Evolutionary conservation across 2,797 vertebrate species (phyloP).

Genomic region (Clarias fuscus): DNA sequence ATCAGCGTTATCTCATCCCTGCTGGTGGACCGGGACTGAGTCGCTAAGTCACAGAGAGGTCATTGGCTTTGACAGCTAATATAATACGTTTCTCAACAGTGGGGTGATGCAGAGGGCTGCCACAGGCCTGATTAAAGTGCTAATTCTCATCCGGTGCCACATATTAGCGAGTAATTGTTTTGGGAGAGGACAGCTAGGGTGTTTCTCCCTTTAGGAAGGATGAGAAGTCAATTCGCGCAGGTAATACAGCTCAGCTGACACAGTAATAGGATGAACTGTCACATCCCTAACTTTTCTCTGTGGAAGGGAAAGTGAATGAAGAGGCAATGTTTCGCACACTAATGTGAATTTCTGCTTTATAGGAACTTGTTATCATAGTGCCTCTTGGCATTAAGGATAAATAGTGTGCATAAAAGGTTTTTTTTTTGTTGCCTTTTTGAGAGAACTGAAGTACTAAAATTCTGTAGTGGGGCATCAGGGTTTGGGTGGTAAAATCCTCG

Average conservation of each 20-base stretch:
- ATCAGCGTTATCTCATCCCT: constrained; percentile 23
- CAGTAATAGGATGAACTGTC: constrained; percentile 54
- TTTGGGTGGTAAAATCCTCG: too few relatives aligned
- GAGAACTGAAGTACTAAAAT: background rate
- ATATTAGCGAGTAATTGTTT: constrained; percentile 79
- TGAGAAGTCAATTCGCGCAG: constrained; percentile 50
- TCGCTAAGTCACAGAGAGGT: constrained; percentile 59
- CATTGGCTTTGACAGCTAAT: constrained; percentile 65
- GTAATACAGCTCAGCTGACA: constrained; percentile 51
- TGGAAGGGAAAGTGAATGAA: constrained; percentile 58
- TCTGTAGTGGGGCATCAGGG: background rate
- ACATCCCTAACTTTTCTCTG: constrained; percentile 53
- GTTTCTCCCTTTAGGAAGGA: constrained; percentile 57
- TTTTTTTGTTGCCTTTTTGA: background rate
- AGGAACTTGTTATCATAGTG: constrained; percentile 18
- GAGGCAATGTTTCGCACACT: constrained; percentile 22
- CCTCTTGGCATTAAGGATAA: background rate
- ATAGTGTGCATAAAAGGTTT: background rate
- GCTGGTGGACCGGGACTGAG: constrained; percentile 43
- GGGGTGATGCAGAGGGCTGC: constrained; percentile 65
- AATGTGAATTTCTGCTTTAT: background rate
- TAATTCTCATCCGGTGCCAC: constrained; percentile 72
- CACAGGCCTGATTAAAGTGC: constrained; percentile 67
- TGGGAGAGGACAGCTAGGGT: constrained; percentile 64
- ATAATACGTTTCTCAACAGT: constrained; percentile 64